These are phyloP conservation scores for Masticophis lateralis DNA, from an alignment of 2,797 vertebrate genomes.

Conservation along the genomic window DNA sequence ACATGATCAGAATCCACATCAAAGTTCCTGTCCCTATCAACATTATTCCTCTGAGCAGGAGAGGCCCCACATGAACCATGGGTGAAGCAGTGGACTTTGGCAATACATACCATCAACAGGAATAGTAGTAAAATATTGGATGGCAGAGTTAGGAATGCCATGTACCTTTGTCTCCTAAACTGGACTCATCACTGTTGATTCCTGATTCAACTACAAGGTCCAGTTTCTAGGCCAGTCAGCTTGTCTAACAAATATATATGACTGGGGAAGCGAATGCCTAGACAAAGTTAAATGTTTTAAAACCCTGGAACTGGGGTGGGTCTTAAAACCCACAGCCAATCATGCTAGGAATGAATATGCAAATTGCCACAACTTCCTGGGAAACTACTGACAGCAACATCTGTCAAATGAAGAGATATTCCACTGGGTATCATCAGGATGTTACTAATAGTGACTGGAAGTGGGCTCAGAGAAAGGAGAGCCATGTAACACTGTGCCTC, in stretches of 20 bases:
- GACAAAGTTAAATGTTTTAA: not conserved
- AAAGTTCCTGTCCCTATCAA: not conserved
- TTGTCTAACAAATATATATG: not conserved
- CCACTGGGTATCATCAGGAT: not conserved
- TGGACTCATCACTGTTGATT: not conserved
- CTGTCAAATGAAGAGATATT: not conserved
- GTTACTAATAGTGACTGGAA: not conserved
- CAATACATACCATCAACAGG: not conserved
- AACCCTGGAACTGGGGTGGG: not conserved
- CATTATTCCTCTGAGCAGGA: not conserved
- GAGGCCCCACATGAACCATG: not conserved
- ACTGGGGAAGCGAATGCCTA: not conserved
- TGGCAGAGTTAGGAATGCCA: not conserved
- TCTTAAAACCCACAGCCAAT: not conserved
- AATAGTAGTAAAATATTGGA: not conserved
- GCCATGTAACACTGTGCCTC: not conserved
- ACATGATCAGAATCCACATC: not conserved
- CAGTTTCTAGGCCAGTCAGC: not conserved
- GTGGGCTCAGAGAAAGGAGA: not conserved
- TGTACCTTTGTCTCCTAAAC: not conserved
- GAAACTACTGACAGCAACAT: not conserved
- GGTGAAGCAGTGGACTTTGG: not conserved
- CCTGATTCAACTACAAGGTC: not conserved
- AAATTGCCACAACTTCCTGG: not conserved
- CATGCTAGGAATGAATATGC: not conserved